Evolutionary conservation across 30 jellyfish, hydroid and myxozoan species (phyloP).

Genomic region (Clytia hemisphaerica): DNA sequence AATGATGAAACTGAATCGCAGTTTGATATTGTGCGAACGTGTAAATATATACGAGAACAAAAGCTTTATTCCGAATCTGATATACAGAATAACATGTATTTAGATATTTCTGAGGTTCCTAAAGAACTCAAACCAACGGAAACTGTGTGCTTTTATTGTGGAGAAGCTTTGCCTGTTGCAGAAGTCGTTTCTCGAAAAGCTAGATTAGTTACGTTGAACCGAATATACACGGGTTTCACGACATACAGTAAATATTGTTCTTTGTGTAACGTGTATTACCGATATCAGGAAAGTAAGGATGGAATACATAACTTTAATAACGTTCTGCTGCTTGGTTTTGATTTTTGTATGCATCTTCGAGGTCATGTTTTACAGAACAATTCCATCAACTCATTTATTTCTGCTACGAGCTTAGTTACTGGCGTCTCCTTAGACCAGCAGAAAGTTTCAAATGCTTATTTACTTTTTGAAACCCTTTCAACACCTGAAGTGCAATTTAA

Average conservation of each 20-base stretch:
- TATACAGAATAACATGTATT: not conserved
- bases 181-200: slow-evolving; percentile 7
- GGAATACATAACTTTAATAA: slow-evolving; percentile 52
- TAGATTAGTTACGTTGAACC: slow-evolving; percentile 9
- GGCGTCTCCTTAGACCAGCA: not conserved
- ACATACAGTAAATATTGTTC: slow-evolving; percentile 30
- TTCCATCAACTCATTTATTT: slow-evolving; percentile 11
- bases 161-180: not conserved
- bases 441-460: slow-evolving; percentile 17
- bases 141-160: slow-evolving; percentile 6
- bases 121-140: slow-evolving; percentile 15
- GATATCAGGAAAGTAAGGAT: slow-evolving; percentile 45
- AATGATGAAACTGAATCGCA: too few species aligned
- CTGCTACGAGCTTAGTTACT: not conserved
- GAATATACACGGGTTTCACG: slow-evolving; percentile 11
- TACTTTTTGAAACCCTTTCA: slow-evolving; percentile 32
- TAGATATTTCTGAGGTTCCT: not conserved
- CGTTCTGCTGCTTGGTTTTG: slow-evolving; percentile 21
- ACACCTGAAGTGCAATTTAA: slow-evolving; percentile 3
- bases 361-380: slow-evolving; percentile 21
- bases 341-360: slow-evolving; percentile 23
- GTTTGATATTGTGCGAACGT: slow-evolving; percentile 40
- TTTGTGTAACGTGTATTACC: slow-evolving; percentile 20
- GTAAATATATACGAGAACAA: not conserved
- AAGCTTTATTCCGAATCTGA: not conserved